Evolutionary conservation across 2,797 vertebrate genomes (phyloP).

Genomic region (Brachyalestes nurse): DNA sequence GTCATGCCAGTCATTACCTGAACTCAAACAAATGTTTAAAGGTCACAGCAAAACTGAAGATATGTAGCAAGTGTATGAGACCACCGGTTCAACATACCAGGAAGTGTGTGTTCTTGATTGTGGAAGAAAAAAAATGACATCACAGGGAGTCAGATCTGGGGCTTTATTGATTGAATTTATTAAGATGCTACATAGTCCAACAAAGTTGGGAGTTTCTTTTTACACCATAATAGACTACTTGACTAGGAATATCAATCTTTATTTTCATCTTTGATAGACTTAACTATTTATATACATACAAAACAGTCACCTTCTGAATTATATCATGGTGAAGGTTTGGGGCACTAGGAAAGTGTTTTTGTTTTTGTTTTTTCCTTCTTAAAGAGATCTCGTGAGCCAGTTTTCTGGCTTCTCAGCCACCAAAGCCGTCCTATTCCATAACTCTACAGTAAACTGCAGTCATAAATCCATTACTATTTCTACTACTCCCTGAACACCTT

Average conservation of each 20-base stretch:
- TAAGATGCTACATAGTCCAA: constrained; percentile 98
- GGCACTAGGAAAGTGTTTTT: constrained; percentile 68
- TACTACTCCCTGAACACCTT: constrained; percentile 43
- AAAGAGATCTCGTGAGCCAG: constrained; percentile 32
- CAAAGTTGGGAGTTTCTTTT: constrained; percentile 86
- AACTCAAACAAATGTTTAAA: no score
- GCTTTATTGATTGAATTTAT: constrained; percentile 94
- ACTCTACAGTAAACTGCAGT: constrained; percentile 41
- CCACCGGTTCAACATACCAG: not conserved
- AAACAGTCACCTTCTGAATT: constrained; percentile 83
- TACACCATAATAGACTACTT: constrained; percentile 87
- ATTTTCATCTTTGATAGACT: constrained; percentile 76
- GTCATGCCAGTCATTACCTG: not conserved
- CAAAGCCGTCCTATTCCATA: constrained; percentile 48
- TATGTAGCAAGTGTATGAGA: not conserved
- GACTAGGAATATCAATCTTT: constrained; percentile 81
- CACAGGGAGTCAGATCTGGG: constrained; percentile 78
- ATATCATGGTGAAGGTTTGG: constrained; percentile 77
- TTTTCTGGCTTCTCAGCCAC: constrained; percentile 24
- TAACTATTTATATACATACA: constrained; percentile 87
- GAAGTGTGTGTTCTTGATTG: not conserved
- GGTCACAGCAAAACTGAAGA: no score
- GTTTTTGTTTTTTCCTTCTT: constrained; percentile 54
- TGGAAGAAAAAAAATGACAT: constrained; percentile 60
- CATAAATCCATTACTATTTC: constrained; percentile 21